A percentile compares a stretch with the other conserved stretches of the same genome.
Evolutionary conservation across 2,797 vertebrate genomes (phyloP).

Genomic region (Myiothlypis chrysogaster): DNA sequence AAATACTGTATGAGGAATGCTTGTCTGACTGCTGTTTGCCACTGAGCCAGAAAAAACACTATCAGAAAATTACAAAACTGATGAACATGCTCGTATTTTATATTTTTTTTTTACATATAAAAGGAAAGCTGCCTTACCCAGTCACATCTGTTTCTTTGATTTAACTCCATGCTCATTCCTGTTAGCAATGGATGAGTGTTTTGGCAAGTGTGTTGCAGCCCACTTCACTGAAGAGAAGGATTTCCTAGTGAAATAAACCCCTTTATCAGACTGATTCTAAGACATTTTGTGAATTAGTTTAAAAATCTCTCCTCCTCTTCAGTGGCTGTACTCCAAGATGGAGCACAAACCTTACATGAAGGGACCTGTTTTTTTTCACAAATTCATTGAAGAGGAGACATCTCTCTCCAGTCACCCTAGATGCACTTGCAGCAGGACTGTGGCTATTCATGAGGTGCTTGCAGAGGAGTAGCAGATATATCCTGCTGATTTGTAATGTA

Average conservation of each 20-base stretch:
- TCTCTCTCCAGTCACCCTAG: not conserved
- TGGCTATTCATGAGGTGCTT: not conserved
- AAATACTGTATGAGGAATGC: not conserved
- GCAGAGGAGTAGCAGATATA: not conserved
- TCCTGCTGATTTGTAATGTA: not conserved
- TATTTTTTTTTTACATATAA: not conserved
- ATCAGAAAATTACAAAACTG: not conserved
- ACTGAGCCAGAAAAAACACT: constrained; percentile 32
- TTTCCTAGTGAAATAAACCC: not conserved
- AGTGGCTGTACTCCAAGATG: not conserved
- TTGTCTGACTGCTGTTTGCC: constrained; percentile 8
- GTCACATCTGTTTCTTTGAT: constrained; percentile 22
- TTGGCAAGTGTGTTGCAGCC: not conserved
- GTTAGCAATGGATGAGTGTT: not conserved
- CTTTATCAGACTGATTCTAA: not conserved
- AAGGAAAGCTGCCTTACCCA: constrained; percentile 16
- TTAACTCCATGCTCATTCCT: not conserved
- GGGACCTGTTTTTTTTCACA: not conserved
- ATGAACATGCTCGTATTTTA: not conserved
- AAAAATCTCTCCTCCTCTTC: not conserved
- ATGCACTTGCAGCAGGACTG: not conserved
- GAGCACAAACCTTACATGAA: not conserved
- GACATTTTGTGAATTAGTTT: not conserved
- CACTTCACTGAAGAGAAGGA: not conserved
- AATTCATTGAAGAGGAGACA: not conserved